phyloP scores from a whole-genome alignment of 2,797 vertebrate species.

The Numenius phaeopus region DNA sequence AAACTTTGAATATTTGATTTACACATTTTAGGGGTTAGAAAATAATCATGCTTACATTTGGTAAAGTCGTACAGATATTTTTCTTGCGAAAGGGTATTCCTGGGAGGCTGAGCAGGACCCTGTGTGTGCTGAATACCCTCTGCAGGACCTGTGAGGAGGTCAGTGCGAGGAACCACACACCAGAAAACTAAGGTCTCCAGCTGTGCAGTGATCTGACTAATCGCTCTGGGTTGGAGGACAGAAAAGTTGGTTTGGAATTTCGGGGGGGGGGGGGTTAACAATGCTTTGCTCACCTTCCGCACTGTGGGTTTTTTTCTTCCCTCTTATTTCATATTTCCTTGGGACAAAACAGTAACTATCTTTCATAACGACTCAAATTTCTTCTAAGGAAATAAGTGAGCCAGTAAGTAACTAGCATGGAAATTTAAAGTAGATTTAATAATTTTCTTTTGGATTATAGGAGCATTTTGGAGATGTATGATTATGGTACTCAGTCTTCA shows the following conservation, averaged over 20 bases:
- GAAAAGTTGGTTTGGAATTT: not conserved
- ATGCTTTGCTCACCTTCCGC: not conserved
- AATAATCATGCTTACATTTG: not conserved
- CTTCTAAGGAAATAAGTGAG: not conserved
- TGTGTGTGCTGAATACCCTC: not conserved
- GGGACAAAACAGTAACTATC: not conserved
- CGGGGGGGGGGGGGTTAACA: too few species aligned
- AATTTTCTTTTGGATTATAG: not conserved
- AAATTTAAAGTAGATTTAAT: not conserved
- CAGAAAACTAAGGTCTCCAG: rapidly evolving
- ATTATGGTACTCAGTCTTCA: not conserved
- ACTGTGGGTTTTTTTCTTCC: rapidly evolving
- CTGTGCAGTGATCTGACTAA: not conserved
- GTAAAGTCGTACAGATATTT: not conserved
- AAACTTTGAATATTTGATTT: not conserved
- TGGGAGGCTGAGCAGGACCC: not conserved
- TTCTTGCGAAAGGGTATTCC: not conserved
- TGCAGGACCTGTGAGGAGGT: not conserved
- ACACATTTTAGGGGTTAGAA: not conserved
- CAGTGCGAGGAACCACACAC: rapidly evolving
- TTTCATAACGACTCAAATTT: not conserved
- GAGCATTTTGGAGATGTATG: not conserved
- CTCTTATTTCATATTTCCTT: not conserved
- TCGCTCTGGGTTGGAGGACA: not conserved
- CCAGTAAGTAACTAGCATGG: not conserved